These are phyloP conservation scores for Nothura maculosa DNA, from an alignment of 2,797 vertebrate species.

Conservation along the genomic window DNA sequence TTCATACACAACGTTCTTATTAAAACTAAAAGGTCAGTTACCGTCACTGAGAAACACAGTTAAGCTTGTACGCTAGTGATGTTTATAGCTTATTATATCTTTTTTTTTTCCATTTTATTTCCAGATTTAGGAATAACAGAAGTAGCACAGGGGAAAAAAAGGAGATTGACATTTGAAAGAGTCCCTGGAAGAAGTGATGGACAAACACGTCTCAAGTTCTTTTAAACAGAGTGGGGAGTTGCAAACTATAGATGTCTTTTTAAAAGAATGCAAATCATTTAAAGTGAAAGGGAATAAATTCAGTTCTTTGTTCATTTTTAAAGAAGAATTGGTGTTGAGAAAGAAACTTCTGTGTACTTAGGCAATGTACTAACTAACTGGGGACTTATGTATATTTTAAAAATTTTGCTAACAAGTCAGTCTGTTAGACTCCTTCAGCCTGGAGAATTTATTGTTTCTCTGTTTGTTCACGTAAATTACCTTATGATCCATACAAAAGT, in stretches of 20 bases:
- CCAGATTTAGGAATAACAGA: conserved; percentile 68
- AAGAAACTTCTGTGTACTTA: too few species aligned
- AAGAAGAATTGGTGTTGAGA: not conserved
- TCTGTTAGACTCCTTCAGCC: not conserved
- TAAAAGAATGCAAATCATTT: not conserved
- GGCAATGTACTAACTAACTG: not conserved
- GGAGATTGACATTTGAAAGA: conserved; percentile 87
- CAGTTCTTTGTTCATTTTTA: not conserved
- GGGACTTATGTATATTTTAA: not conserved
- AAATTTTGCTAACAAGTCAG: not conserved
- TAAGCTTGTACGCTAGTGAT: not conserved
- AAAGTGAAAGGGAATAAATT: not conserved
- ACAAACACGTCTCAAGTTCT: conserved; percentile 92
- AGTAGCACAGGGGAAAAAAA: conserved; percentile 83
- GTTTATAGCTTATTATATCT: not conserved
- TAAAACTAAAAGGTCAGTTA: not conserved
- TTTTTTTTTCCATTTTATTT: conserved; percentile 24
- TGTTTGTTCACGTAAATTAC: not conserved
- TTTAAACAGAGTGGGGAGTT: conserved; percentile 71
- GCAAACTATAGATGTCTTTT: not conserved
- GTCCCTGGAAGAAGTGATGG: conserved; percentile 92
- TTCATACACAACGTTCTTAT: not conserved
- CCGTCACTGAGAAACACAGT: not conserved
- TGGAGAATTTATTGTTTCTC: not conserved
- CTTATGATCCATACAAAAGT: not conserved